Conservation (phyloP, 1,140 invertebrate genomes). For the Scaptomyza graminum region DNA sequence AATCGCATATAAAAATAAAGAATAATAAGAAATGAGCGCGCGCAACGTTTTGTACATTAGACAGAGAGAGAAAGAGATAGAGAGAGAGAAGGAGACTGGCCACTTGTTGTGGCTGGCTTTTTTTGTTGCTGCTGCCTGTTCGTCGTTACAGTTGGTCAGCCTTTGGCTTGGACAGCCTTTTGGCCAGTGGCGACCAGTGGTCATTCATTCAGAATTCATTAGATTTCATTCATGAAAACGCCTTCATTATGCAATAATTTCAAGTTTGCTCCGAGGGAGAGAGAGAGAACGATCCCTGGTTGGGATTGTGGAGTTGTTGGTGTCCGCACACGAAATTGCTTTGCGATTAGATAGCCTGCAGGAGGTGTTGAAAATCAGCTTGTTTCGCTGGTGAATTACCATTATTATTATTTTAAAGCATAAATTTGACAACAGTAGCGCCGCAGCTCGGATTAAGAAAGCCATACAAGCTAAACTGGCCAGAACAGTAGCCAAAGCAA, state of each 20-base stretch:
- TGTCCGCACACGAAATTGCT: constrained; percentile 66
- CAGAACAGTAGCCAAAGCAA: constrained; percentile 32
- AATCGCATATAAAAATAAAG: constrained; percentile 80
- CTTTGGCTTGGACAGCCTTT: constrained; percentile 5
- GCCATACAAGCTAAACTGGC: constrained; percentile 23
- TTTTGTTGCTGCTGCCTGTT: constrained; percentile 11
- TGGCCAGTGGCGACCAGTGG: constrained; percentile 25
- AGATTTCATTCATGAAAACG: constrained; percentile 83
- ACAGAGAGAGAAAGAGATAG: constrained; percentile 5
- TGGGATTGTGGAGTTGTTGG: constrained; percentile 1
- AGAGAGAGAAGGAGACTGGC: constrained; percentile 12
- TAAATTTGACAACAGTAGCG: constrained; percentile 46
- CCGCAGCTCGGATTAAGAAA: not conserved
- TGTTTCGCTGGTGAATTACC: constrained; percentile 72
- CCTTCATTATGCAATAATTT: constrained; percentile 78
- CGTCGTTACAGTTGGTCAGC: constrained; percentile 40
- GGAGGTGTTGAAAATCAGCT: constrained; percentile 78
- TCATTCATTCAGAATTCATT: constrained; percentile 82
- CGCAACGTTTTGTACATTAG: constrained; percentile 79
- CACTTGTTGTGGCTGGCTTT: constrained; percentile 49
- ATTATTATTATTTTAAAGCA: constrained; percentile 81
- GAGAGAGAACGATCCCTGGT: not conserved
- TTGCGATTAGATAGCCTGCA: constrained; percentile 75
- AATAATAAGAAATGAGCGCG: constrained; percentile 81
- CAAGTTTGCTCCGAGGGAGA: not conserved